phyloP scores from a whole-genome alignment of 1,140 invertebrate genomes.

The Ceratosolen solmsi region DNA sequence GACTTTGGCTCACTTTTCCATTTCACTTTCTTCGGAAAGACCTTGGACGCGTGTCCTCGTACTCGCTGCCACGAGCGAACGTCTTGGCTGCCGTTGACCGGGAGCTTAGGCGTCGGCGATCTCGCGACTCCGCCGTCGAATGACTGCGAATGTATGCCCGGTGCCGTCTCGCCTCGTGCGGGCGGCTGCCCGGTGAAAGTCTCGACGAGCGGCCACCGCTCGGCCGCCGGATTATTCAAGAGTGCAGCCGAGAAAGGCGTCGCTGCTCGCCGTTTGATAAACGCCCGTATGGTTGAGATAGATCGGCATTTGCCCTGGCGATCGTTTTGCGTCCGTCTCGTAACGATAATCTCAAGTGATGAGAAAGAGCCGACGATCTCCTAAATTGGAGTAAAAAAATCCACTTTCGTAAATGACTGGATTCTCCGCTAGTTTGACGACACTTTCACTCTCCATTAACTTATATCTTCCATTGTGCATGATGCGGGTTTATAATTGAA shows the following conservation, averaged over 20 bases:
- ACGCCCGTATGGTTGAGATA: too few species aligned
- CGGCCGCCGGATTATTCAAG: constrained; percentile 44
- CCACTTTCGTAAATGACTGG: too few species aligned
- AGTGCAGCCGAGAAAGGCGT: not conserved
- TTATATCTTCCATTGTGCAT: too few species aligned
- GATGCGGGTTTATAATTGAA: too few species aligned
- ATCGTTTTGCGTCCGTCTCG: too few species aligned
- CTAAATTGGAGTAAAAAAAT: too few species aligned
- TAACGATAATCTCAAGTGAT: too few species aligned
- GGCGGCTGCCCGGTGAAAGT: not conserved
- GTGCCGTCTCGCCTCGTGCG: not conserved
- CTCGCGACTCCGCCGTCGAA: constrained; percentile 63
- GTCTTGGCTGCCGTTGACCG: not conserved
- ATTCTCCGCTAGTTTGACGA: too few species aligned
- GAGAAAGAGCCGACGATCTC: too few species aligned
- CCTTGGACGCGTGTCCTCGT: not conserved
- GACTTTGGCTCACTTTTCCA: not conserved
- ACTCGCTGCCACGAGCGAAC: not conserved
- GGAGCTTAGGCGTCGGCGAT: constrained; percentile 14
- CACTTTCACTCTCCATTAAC: too few species aligned
- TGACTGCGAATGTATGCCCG: constrained; percentile 67
- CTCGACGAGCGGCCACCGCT: constrained; percentile 52
- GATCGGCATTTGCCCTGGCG: too few species aligned
- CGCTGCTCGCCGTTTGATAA: too few species aligned
- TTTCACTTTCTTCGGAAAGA: not conserved